Evolutionary conservation across 2,797 vertebrate genomes (phyloP), one percentile per base, ranked within the genome.

Genomic region (Rhinatrema bivittatum): DNA sequence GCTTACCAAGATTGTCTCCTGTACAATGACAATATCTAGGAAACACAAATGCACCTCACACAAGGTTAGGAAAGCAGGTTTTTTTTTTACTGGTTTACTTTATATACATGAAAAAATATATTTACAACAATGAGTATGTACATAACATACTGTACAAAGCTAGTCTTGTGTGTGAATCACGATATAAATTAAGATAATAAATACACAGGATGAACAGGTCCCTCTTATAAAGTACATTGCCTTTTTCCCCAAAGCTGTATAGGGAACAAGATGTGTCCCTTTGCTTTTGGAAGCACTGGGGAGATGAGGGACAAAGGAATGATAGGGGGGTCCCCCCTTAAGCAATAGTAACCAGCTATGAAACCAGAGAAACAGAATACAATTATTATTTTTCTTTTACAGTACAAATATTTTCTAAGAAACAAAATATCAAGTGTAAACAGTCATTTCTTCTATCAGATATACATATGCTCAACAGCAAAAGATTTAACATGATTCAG

Each of bases 161-260:
- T 32, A 58, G 53, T 48, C 60, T 64, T 63, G n/a, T n/a, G 43
- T 16, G 36, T 52, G n/a, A 59, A 61, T 48, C 45, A 44, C 61
- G 34, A 51, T 65, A 84, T 84, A 84, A 84, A 81, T 84, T 81
- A 84, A 65, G 53, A 62, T 51, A 74, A 84, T 84, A 84, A 84
- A 84, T 84, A 82, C 9, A 41, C 58, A 58, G 75, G 60, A 54
- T 32, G 56, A 20, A 64, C n/a, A 21, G n/a, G 44, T 61, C 57
- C 65, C 62, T 68, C 52, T 68, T 60, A 59, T 50, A 66, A 74
- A 68, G 70, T 71, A 74, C 72, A 61, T 72, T 68, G 62, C 61
- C 70, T 73, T 53, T 33, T 53, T 65, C n/a, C 50, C 68, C 50
- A 34, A 54, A 57, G 54, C 53, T 48, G 57, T 56, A 56, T 39